Base-by-base conservation (phyloP, 2,888 invertebrate species). In the Helicoverpa assulta region DNA sequence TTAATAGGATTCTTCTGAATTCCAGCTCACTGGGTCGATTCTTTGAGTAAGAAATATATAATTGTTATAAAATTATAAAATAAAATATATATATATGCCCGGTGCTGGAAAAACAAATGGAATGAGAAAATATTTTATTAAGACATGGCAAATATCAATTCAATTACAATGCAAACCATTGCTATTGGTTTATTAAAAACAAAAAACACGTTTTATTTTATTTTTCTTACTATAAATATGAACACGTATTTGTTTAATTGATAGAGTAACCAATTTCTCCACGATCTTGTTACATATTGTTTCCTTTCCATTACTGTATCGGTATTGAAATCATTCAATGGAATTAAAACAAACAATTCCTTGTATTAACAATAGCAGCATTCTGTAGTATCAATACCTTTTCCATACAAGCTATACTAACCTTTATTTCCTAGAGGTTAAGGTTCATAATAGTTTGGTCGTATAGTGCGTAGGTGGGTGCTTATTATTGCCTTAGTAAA, bases 401-500 rank as follows among this genome's bases (percentile, higher is more conserved):
- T 18, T 21, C 6, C 8, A 19, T 0, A 16, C 53, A 62, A 8
- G 7, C 50, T 10, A 75, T 53, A 60, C 37, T 67, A 14, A 14
- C 12, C 56, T 40, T 50, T 71, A 76, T 37, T 8, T 0, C 0
- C 1, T 0, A 0, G 0, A 0, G 29, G 14, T 40, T 60, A 69
- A 33, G 5, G 66, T 54, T 26, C 47, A 61, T 26, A 29, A 59
- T 72, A 10, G 8, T 19, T 4, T 72, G 6, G 8, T 8, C 14
- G 4, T 43, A 29, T 8, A 21, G 21, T 66, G 66, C 60, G 71
- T 79, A 53, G 68, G 60, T 16, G 21, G 19, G 8, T n/a, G 52
- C 52, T 70, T 5, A 14, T 47, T 53, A 74, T 79, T 64, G 64
- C 54, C 68, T 50, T 71, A 8, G 62, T 71, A 74, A 74, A 78